Evolutionary conservation across 2,888 invertebrate genomes (phyloP), one percentile per base, ranked within the genome.

Genomic region (Pinctada fucata): DNA sequence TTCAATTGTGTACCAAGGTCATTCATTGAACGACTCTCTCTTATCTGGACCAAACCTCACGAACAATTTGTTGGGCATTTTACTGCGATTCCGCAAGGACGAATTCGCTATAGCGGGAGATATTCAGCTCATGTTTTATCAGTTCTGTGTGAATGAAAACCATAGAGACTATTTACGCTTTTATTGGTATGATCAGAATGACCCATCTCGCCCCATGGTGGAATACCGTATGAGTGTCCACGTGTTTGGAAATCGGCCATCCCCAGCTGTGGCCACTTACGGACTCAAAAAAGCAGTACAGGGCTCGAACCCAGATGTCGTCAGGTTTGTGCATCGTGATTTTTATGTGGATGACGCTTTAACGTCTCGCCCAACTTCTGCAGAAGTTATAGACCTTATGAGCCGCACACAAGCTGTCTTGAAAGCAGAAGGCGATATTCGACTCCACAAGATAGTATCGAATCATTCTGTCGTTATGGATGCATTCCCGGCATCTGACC

Each of bases 321-420:
- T 63, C 51, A 2, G 76, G 3, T 77, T 82, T 75, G 81, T 85
- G 5, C 64, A 78, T 3, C 51, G 69, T 16, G 76, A 82, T 65
- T 86, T 85, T 71, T 85, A 86, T 74, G 83, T 86, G 4, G 86
- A 86, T 31, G 84, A 86, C 71, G 84, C 75, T 5, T 67, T 74
- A 50, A 74, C 47, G 49, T 74, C 74, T 49, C 3, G 50, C n/a
- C 75, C 83, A 3, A 79, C 79, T n/a, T 50, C 31, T 50, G 50
- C 67, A 45, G 71, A 79, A 70, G 76, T 78, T 8, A 66, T 81
- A 47, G 76, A 79, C 67, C 58, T 85, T n/a, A 16, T 83, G 66
- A 79, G 16, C 16, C 65, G 80, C 52, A 83, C 80, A 6, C 81
- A 79, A 64, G 31, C 64, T 31, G 75, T 66, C n/a, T 73, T 80